phyloP scores from a whole-genome alignment of 2,113 vertebrate species.

The Salvelinus namaycush region DNA sequence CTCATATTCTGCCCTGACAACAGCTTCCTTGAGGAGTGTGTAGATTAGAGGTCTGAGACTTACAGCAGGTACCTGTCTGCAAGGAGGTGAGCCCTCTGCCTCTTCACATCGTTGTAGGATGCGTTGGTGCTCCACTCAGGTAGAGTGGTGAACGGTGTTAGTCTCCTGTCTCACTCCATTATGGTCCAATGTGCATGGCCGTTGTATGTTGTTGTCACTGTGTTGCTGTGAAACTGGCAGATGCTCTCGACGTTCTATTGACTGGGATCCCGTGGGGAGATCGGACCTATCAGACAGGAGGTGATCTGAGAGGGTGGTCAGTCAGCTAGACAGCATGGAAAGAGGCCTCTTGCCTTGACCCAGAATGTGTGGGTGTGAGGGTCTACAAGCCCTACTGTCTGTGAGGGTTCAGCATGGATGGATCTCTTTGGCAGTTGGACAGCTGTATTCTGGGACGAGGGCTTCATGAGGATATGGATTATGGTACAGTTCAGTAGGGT shows the following conservation, averaged over 20 bases:
- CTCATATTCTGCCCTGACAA: no score
- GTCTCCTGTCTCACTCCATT: slow-evolving; percentile 48
- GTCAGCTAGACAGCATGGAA: slow-evolving; percentile 14
- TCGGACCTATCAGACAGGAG: slow-evolving; percentile 18
- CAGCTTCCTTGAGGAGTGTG: background rate
- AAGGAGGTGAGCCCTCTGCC: slow-evolving; percentile 7
- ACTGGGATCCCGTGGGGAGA: slow-evolving; percentile 37
- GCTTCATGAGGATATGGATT: background rate
- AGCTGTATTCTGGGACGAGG: background rate
- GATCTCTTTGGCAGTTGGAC: background rate
- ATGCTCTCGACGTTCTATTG: slow-evolving; percentile 50
- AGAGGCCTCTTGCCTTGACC: slow-evolving; percentile 1
- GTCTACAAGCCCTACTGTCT: no score
- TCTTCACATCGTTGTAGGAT: slow-evolving; percentile 50
- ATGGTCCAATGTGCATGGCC: slow-evolving; percentile 40
- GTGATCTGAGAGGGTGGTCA: background rate
- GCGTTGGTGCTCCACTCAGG: slow-evolving; percentile 50
- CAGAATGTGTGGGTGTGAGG: background rate
- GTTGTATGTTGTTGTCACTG: slow-evolving; percentile 41
- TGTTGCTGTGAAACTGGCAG: slow-evolving; percentile 12
- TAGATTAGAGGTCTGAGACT: background rate
- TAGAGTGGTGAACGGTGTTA: slow-evolving; percentile 36
- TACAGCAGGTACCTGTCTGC: slow-evolving; percentile 11
- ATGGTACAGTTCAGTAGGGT: background rate
- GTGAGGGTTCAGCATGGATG: background rate